Base-by-base conservation (phyloP, 2,797 vertebrate genomes). In the Paedocypris micromegethes region DNA sequence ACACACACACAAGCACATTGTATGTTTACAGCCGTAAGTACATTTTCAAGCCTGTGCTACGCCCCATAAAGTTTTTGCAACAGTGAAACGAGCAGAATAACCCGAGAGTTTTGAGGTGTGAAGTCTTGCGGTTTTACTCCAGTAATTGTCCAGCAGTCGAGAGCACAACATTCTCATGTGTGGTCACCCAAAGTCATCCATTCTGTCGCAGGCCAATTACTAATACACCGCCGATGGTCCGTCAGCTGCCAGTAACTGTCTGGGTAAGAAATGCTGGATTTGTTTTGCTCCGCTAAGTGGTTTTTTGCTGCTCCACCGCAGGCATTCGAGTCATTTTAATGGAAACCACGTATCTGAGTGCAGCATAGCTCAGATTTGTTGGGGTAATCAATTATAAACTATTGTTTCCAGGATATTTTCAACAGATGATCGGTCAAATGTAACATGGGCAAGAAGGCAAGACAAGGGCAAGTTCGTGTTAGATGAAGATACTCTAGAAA, bases 171-270 rank as follows among this genome's bases (percentile, higher is more conserved):
- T 75, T 61, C 51, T 59, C 57, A 73, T 59, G 53, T 73, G 72
- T 69, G 70, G 70, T 74, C 68, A 68, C 83, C 84, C 83, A 81
- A 89, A 81, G 82, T 86, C 79, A 79, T 85, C 81, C 84, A 83
- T 89, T 88, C 86, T 83, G 85, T 85, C 83, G 85, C 81, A 82
- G 80, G 78, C 80, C 85, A 86, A 89, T 88, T 87, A 86, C 85
- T 86, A 88, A 88, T 89, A 88, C 87, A 84, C 87, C 85, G 84
- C 82, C 84, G 84, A 85, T 86, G 81, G 84, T 86, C 83, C 83
- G 81, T 82, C 82, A 77, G 79, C 86, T 87, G 86, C 83, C 86
- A 85, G 83, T 87, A 86, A 86, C 82, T 82, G 82, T 84, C 87
- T 85, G 81, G 84, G 85, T 88, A 86, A 23, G 83, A 85, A 86